Conservation (phyloP, 2,888 invertebrate species). For the Colostygia pectinataria region DNA sequence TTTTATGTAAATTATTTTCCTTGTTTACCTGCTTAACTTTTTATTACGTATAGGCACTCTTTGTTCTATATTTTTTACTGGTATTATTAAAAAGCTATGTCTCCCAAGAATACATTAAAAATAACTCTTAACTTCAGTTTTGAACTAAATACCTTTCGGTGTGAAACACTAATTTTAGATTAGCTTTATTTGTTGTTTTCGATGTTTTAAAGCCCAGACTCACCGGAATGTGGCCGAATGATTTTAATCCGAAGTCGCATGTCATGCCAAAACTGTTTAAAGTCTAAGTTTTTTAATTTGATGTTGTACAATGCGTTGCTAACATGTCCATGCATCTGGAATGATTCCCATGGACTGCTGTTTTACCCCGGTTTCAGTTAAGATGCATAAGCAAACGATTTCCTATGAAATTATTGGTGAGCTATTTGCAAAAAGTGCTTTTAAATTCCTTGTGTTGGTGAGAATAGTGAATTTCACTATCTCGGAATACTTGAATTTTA, state of each 20-base stretch:
- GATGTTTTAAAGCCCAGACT: constrained; percentile 29
- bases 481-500: constrained; percentile 14
- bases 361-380: constrained; percentile 40
- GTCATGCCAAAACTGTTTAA: constrained; percentile 63
- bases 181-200: constrained; percentile 32
- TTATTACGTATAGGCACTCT: no score
- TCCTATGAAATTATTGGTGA: neutral
- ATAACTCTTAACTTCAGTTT: neutral
- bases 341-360: constrained; percentile 54
- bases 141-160: constrained; percentile 24
- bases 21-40: no score
- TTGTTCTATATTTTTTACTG: no score
- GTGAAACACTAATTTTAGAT: constrained; percentile 35
- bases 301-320: constrained; percentile 57
- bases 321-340: constrained; percentile 59
- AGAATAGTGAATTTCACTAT: constrained; percentile 2
- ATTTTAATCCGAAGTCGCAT: constrained; percentile 50
- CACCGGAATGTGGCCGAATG: constrained; percentile 39
- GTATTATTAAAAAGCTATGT: constrained; percentile 21
- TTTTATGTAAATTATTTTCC: no score
- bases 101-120: constrained; percentile 11
- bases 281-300: constrained; percentile 47
- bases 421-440: neutral
- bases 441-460: neutral
- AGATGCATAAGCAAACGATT: constrained; percentile 51